Conservation (phyloP, 2,888 invertebrate genomes). For the Brachylomia viminalis region DNA sequence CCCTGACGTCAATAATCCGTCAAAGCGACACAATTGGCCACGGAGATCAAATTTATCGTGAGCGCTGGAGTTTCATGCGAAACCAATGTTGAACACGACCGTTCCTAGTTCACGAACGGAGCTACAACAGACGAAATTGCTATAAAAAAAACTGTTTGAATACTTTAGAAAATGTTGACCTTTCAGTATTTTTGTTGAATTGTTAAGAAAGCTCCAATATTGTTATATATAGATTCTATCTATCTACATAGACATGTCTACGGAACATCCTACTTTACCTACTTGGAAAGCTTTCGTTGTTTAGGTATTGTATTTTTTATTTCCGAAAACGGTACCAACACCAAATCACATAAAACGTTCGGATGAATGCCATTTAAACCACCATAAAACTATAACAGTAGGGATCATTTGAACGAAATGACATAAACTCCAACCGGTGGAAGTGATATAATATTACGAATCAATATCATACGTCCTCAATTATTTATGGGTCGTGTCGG, state of each 20-base stretch:
- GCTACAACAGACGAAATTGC: constrained; percentile 58
- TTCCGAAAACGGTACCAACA: background rate
- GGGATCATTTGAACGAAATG: background rate
- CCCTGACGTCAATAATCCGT: constrained; percentile 63
- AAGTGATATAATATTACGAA: constrained; percentile 37
- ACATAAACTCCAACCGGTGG: background rate
- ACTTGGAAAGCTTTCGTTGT: background rate
- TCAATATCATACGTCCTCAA: constrained; percentile 25
- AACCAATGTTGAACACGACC: constrained; percentile 74
- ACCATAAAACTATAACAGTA: background rate
- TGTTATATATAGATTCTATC: too few species aligned
- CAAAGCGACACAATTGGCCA: constrained; percentile 73
- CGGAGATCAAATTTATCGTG: constrained; percentile 76
- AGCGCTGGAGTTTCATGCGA: constrained; percentile 69
- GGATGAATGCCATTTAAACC: background rate
- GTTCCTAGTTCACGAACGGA: constrained; percentile 66
- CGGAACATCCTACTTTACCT: background rate
- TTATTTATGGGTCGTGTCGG: constrained; percentile 25
- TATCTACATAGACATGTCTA: too few species aligned
- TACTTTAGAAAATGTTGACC: constrained; percentile 58
- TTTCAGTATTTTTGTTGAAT: constrained; percentile 31
- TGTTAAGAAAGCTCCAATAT: background rate
- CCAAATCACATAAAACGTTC: background rate
- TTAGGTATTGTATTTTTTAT: background rate
- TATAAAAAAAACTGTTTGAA: constrained; percentile 57